These are phyloP conservation scores for Ceratina australensis DNA, from an alignment of 1,140 invertebrate species.

Conservation along the genomic window DNA sequence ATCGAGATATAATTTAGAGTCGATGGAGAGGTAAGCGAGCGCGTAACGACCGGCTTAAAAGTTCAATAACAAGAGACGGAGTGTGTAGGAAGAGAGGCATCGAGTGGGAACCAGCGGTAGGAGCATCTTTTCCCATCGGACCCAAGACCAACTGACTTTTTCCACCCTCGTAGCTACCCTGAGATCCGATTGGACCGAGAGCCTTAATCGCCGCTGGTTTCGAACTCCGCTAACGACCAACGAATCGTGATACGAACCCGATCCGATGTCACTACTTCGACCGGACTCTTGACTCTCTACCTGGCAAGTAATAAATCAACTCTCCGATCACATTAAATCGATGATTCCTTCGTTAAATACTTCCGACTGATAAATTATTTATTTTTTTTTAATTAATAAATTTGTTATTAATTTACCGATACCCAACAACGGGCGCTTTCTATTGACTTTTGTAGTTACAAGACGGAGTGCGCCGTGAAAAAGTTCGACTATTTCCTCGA, in stretches of 20 bases:
- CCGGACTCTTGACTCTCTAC: too few species aligned
- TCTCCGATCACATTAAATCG: too few species aligned
- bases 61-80: constrained; percentile 32
- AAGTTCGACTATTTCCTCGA: background rate
- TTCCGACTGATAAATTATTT: too few species aligned
- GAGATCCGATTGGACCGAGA: background rate
- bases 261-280: too few species aligned
- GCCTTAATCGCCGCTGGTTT: constrained; percentile 3
- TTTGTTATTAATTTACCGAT: too few species aligned
- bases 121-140: constrained; percentile 1
- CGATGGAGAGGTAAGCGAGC: constrained; percentile 28
- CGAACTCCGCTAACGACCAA: constrained; percentile 10
- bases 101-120: constrained; percentile 21
- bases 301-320: too few species aligned
- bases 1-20: constrained; percentile 12
- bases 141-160: background rate
- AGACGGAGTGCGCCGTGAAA: too few species aligned
- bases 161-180: background rate
- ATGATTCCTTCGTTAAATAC: too few species aligned
- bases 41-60: constrained; percentile 40
- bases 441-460: too few species aligned
- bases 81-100: constrained; percentile 21
- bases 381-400: too few species aligned
- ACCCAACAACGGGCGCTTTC: too few species aligned
- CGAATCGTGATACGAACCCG: constrained; percentile 10